A percentile compares a stretch with the other conserved stretches of the same genome.
phyloP scores from a whole-genome alignment of 2,797 vertebrate species.

The Moxostoma hubbsi region DNA sequence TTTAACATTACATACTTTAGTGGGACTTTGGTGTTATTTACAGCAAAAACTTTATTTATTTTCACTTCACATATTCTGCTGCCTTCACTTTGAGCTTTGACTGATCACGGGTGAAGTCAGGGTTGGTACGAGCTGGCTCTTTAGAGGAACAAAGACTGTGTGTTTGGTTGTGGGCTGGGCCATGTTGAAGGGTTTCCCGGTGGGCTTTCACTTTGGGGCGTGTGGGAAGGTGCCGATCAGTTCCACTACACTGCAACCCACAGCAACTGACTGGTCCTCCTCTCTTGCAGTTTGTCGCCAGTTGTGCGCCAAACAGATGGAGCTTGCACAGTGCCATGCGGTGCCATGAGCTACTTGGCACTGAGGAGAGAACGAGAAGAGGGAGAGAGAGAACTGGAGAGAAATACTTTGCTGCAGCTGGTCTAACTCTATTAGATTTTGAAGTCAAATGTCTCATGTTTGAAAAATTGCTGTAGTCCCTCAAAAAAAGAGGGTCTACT shows the following conservation, averaged over 20 bases:
- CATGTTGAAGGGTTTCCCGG: conserved; percentile 35
- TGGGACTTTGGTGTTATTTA: background rate
- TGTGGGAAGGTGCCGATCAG: conserved; percentile 52
- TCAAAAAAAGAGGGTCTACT: background rate
- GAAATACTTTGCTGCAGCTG: background rate
- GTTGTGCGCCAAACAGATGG: conserved; percentile 54
- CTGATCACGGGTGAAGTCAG: background rate
- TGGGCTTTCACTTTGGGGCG: conserved; percentile 24
- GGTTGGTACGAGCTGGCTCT: background rate
- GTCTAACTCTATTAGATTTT: conserved; percentile 5
- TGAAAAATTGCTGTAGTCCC: background rate
- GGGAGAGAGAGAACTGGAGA: conserved; percentile 17
- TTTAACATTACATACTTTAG: too few species aligned
- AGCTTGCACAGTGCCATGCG: conserved; percentile 23
- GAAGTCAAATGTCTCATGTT: conserved; percentile 3
- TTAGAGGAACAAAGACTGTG: conserved; percentile 9
- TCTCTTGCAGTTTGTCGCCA: conserved; percentile 38
- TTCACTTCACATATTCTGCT: background rate
- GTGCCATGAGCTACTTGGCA: conserved; percentile 47
- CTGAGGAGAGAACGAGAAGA: background rate
- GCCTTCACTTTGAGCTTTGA: background rate
- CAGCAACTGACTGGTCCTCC: conserved; percentile 26
- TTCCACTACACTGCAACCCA: conserved; percentile 44
- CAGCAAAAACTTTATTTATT: background rate
- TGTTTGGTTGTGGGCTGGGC: background rate